Evolutionary conservation across 64 coral and sea anemone species (phyloP).

Genomic region (Porites australiensis): DNA sequence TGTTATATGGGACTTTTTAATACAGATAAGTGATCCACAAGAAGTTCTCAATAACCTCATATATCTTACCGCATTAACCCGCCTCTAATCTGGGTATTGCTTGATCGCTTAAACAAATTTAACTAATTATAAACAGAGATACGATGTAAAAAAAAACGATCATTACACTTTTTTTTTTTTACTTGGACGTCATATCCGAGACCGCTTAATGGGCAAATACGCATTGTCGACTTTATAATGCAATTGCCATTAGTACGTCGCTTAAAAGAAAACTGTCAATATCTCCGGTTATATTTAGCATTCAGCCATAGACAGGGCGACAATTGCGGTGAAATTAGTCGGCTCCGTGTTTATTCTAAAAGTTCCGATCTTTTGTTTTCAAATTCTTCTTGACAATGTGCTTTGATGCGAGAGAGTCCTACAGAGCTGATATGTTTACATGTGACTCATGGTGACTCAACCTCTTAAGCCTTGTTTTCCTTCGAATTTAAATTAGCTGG

Average conservation of each 20-base stretch:
- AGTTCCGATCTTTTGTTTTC: conserved; percentile 23
- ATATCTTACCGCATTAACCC: too few relatives aligned
- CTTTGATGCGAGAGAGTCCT: conserved; percentile 10
- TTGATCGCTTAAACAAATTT: too few relatives aligned
- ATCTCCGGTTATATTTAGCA: background rate
- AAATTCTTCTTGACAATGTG: background rate
- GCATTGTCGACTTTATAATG: background rate
- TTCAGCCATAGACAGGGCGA: background rate
- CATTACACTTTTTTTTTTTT: too few relatives aligned
- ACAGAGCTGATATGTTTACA: conserved; percentile 14
- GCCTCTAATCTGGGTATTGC: too few relatives aligned
- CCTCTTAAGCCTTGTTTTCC: background rate
- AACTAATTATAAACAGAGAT: too few relatives aligned
- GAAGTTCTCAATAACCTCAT: too few relatives aligned
- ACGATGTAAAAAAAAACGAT: too few relatives aligned
- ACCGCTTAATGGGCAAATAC: background rate
- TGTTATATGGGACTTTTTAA: too few relatives aligned
- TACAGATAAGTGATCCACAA: too few relatives aligned
- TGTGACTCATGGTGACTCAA: too few relatives aligned
- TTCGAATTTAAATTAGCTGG: conserved; percentile 20
- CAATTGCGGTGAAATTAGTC: conserved; percentile 15
- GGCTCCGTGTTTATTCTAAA: background rate
- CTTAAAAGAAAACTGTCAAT: background rate
- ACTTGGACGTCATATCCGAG: too few relatives aligned
- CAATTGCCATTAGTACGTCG: background rate